These are phyloP conservation scores for Ceratitis capitata DNA, from an alignment of 1,140 invertebrate genomes.

Conservation along the genomic window DNA sequence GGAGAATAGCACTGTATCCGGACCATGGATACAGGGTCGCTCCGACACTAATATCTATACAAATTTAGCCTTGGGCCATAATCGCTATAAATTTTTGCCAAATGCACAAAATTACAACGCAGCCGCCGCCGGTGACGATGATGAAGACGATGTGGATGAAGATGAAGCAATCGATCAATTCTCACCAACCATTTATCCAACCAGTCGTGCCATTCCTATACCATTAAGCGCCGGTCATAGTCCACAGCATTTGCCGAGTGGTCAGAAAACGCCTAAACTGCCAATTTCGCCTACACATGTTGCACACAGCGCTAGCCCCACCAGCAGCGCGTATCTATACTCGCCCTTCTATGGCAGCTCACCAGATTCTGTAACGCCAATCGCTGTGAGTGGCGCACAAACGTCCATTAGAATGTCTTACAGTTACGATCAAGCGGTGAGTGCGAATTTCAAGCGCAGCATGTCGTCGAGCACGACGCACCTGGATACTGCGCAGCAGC, in stretches of 20 bases:
- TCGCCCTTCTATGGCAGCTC: constrained; percentile 59
- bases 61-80: constrained; percentile 44
- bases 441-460: constrained; percentile 48
- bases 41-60: constrained; percentile 55
- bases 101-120: not conserved
- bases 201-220: constrained; percentile 55
- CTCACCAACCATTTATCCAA: constrained; percentile 55
- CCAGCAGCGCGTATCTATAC: constrained; percentile 50
- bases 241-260: constrained; percentile 51
- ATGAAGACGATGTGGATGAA: constrained; percentile 40
- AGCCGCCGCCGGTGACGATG: too few relatives aligned
- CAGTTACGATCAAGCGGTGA: constrained; percentile 58
- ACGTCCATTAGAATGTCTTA: constrained; percentile 43
- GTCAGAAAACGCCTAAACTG: not conserved
- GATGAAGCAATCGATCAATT: constrained; percentile 61
- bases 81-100: constrained; percentile 40
- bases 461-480: constrained; percentile 44
- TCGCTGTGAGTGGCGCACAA: constrained; percentile 22
- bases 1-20: not conserved
- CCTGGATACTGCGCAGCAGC: too few relatives aligned
- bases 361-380: constrained; percentile 47
- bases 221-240: constrained; percentile 57
- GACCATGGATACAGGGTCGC: not conserved
- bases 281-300: constrained; percentile 39
- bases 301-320: constrained; percentile 58